phyloP scores from a whole-genome alignment of 2,113 vertebrate species.

The Dissostichus mawsoni region DNA sequence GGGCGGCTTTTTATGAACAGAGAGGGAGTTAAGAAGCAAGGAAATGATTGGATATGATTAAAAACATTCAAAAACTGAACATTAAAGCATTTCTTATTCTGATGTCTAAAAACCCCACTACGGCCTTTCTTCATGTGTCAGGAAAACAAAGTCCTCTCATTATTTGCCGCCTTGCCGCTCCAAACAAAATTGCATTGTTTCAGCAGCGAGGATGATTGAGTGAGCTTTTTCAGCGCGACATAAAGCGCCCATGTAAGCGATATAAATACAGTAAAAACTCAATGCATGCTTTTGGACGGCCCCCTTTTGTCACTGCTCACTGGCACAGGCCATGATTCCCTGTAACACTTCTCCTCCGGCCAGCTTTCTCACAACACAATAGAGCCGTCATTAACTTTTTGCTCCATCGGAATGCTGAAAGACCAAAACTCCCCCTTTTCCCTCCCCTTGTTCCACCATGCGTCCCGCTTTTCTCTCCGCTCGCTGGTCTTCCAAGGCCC shows the following conservation, averaged over 20 bases:
- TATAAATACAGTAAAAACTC: slow-evolving; percentile 69
- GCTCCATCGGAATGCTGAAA: slow-evolving; percentile 84
- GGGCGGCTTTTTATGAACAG: slow-evolving; percentile 71
- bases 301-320: slow-evolving; percentile 78
- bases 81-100: not conserved
- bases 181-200: slow-evolving; percentile 19
- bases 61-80: not conserved
- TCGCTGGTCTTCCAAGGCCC: slow-evolving; percentile 72
- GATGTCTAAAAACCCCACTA: accelerated
- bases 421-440: slow-evolving; percentile 46
- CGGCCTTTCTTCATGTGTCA: not conserved
- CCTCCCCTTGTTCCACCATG: slow-evolving; percentile 45
- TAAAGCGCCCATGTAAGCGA: slow-evolving; percentile 70
- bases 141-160: slow-evolving; percentile 29
- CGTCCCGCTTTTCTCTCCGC: slow-evolving; percentile 69
- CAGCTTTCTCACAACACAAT: slow-evolving; percentile 75
- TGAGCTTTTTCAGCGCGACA: slow-evolving; percentile 31
- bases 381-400: slow-evolving; percentile 86
- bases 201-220: slow-evolving; percentile 12
- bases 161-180: slow-evolving; percentile 3
- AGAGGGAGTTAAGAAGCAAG: slow-evolving; percentile 44
- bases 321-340: slow-evolving; percentile 75
- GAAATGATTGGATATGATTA: slow-evolving; percentile 34
- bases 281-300: slow-evolving; percentile 49
- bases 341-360: slow-evolving; percentile 72